Conservation (phyloP, 2,113 vertebrate species). For the Thomomys bottae region DNA sequence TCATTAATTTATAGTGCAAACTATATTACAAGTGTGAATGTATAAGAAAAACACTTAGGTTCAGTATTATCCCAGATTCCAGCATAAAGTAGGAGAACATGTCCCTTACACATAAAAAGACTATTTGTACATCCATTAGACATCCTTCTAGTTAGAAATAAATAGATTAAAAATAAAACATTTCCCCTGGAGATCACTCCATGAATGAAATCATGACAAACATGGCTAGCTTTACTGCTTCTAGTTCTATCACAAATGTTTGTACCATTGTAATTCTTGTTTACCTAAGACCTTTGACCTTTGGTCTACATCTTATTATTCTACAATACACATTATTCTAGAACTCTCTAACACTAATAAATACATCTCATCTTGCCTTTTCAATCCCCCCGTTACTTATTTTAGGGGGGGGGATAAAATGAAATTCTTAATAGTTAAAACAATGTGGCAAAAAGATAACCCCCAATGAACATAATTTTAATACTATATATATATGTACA, state of each 20-base stretch:
- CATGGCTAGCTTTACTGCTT: conserved; percentile 19
- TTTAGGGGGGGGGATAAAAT: no score
- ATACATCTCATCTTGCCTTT: neutral
- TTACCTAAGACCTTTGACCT: neutral
- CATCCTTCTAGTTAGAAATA: conserved; percentile 1
- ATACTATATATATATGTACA: no score
- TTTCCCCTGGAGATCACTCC: neutral
- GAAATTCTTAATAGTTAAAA: conserved; percentile 18
- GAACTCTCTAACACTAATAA: conserved; percentile 25
- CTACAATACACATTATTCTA: neutral
- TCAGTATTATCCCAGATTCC: neutral
- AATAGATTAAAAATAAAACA: no score
- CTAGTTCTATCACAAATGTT: neutral
- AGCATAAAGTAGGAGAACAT: neutral
- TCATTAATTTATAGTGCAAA: no score
- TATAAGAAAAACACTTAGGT: neutral
- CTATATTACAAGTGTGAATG: neutral
- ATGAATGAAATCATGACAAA: neutral
- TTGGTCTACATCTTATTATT: neutral
- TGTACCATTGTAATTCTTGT: neutral
- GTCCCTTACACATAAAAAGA: no score
- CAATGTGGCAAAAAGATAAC: neutral
- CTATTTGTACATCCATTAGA: neutral
- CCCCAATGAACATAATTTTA: neutral
- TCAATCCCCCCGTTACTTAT: neutral